A percentile compares a stretch with the other conserved stretches of the same genome.
phyloP scores from a whole-genome alignment of 2,888 invertebrate genomes.

The Xestia sexstrigata region DNA sequence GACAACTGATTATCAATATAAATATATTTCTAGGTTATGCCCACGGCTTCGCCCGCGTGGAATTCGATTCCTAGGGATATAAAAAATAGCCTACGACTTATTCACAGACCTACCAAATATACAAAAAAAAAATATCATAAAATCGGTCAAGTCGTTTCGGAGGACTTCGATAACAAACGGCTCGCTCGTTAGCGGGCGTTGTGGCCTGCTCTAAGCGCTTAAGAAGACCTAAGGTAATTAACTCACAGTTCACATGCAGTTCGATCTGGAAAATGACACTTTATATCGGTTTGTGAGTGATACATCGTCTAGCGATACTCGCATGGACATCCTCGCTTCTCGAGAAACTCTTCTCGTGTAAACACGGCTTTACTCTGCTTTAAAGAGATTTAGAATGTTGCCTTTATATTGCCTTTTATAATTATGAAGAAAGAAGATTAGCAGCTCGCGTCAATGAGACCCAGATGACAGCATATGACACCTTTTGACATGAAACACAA shows the following conservation, averaged over 20 bases:
- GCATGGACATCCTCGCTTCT: background rate
- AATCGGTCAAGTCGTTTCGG: too few species aligned
- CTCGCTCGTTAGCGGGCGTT: too few species aligned
- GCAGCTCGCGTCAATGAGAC: constrained; percentile 53
- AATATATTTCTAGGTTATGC: too few species aligned
- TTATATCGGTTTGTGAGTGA: background rate
- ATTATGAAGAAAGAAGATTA: constrained; percentile 54
- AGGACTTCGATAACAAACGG: too few species aligned
- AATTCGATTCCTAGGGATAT: too few species aligned
- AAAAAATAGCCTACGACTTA: too few species aligned
- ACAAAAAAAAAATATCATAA: too few species aligned
- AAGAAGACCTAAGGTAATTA: too few species aligned
- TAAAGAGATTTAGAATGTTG: constrained; percentile 19
- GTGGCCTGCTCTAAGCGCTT: too few species aligned
- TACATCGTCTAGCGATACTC: background rate
- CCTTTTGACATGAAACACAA: constrained; percentile 69
- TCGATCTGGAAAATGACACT: background rate
- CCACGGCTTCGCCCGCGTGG: too few species aligned
- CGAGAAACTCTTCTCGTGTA: background rate
- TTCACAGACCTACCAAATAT: too few species aligned
- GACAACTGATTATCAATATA: too few species aligned
- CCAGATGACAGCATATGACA: constrained; percentile 45
- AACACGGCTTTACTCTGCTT: background rate
- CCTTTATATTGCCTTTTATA: constrained; percentile 3
- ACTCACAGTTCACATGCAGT: background rate